Evolutionary conservation across 2,113 vertebrate species (phyloP).

Genomic region (Chionodraco myersi): DNA sequence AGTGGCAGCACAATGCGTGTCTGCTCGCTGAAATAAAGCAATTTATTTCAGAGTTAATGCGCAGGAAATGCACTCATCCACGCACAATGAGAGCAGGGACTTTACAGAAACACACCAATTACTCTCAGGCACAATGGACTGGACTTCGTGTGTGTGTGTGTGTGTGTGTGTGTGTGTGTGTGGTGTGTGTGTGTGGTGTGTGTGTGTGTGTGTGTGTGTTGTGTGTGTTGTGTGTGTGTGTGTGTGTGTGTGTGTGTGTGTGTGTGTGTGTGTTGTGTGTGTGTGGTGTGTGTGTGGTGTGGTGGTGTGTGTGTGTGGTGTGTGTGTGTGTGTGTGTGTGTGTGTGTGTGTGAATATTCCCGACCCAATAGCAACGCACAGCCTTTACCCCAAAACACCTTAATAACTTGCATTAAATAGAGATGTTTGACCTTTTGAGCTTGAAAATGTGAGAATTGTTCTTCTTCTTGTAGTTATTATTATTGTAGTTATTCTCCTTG

Average conservation of each 20-base stretch:
- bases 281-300: background rate
- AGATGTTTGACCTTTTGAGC: too few relatives aligned
- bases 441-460: too few relatives aligned
- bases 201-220: too few relatives aligned
- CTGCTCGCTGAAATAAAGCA: conserved; percentile 31
- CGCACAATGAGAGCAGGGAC: conserved; percentile 34
- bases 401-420: too few relatives aligned
- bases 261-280: background rate
- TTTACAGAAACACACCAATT: conserved; percentile 54
- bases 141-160: background rate
- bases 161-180: too few relatives aligned
- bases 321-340: background rate
- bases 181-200: too few relatives aligned
- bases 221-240: background rate
- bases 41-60: conserved; percentile 53
- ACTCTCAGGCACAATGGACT: conserved; percentile 47
- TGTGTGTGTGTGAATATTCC: too few relatives aligned
- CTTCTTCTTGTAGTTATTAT: too few relatives aligned
- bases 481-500: too few relatives aligned
- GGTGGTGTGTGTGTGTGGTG: background rate
- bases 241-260: background rate
- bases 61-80: conserved; percentile 35
- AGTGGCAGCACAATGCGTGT: conserved; percentile 11
- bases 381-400: too few relatives aligned
- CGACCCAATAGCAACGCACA: too few relatives aligned